Conservation (phyloP, 2,113 vertebrate genomes). For the Tragelaphus imberbis region DNA sequence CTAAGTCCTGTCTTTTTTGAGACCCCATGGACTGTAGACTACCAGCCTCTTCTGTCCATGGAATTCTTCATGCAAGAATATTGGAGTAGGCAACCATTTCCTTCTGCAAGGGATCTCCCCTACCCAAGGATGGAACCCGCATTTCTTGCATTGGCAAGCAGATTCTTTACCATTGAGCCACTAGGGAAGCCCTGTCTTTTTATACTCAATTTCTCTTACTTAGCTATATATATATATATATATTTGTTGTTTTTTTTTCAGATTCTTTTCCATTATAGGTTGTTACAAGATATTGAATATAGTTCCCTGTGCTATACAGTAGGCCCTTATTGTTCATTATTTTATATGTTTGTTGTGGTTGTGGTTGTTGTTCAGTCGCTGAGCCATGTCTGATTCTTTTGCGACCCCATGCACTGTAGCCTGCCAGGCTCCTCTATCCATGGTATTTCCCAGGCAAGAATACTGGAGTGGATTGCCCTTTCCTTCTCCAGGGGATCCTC, state of each 20-base stretch:
- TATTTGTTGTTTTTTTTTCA: neutral
- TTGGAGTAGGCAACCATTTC: neutral
- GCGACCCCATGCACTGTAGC: too few species aligned
- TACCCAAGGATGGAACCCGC: fast-evolving
- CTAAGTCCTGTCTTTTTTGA: neutral
- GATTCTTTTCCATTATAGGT: too few species aligned
- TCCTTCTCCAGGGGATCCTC: too few species aligned
- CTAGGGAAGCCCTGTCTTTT: neutral
- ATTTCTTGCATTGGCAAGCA: neutral
- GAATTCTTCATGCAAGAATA: neutral
- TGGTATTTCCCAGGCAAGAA: too few species aligned
- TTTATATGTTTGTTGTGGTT: too few species aligned
- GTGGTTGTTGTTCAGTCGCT: too few species aligned
- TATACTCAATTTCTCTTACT: neutral
- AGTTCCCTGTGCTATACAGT: too few species aligned
- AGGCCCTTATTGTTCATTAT: too few species aligned
- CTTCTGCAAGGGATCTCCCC: neutral
- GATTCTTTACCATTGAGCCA: neutral
- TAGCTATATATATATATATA: neutral
- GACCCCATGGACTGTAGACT: neutral
- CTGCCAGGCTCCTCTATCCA: too few species aligned
- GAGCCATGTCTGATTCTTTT: too few species aligned
- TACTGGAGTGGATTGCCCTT: too few species aligned
- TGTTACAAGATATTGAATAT: too few species aligned
- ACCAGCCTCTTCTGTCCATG: neutral